Evolutionary conservation across 1,140 invertebrate genomes (phyloP).

Genomic region (Ridgeia piscesae): DNA sequence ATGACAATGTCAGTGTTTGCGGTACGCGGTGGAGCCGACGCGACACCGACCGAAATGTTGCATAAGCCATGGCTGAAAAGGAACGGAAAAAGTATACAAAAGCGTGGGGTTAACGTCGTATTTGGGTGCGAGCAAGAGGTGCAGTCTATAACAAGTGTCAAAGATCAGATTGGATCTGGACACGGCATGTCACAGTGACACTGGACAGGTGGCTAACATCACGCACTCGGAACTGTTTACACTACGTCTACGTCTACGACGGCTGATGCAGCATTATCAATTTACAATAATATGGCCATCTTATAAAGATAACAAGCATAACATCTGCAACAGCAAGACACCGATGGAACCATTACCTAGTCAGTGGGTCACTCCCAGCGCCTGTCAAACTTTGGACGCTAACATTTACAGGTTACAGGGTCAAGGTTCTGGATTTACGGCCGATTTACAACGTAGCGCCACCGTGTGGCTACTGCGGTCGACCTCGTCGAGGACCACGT

Average conservation of each 20-base stretch:
- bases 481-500: too few relatives aligned
- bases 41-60: background rate
- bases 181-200: background rate
- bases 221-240: background rate
- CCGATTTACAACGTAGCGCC: background rate
- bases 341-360: background rate
- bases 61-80: background rate
- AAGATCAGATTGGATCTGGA: background rate
- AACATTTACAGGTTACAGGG: background rate
- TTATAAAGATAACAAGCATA: background rate
- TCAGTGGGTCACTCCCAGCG: background rate
- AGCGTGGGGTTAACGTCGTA: background rate
- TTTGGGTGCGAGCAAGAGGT: background rate
- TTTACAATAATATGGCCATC: background rate
- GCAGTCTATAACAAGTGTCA: background rate
- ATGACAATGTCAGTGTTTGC: background rate
- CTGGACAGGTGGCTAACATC: background rate
- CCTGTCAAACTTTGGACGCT: background rate
- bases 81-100: background rate
- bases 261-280: background rate
- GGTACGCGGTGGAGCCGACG: background rate
- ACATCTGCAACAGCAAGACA: background rate
- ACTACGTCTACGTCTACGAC: background rate
- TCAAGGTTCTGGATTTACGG: constrained; percentile 4
- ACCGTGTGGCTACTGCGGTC: background rate